Percentiles rank a stretch among this genome's conserved stretches.
Evolutionary conservation across 1,140 invertebrate species (phyloP).

Genomic region (Drosophila ercepeae): DNA sequence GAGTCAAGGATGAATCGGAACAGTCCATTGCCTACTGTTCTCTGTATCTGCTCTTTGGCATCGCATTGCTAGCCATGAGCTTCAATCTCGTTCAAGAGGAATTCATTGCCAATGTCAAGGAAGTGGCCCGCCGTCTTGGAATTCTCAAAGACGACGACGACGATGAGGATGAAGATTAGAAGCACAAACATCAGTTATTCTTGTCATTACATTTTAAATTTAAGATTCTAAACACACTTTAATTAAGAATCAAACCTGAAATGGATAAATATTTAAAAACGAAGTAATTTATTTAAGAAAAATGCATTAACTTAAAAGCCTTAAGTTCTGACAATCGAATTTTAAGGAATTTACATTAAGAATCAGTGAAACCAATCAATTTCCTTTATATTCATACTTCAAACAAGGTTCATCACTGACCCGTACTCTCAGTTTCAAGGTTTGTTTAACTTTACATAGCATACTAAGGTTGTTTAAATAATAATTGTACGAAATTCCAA

Average conservation of each 20-base stretch:
- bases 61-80: slow-evolving; percentile 98
- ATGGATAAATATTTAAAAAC: not conserved
- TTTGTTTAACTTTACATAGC: slow-evolving; percentile 31
- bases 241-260: not conserved
- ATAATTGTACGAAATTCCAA: slow-evolving; percentile 44
- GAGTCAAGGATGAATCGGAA: slow-evolving; percentile 88
- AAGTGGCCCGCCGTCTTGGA: slow-evolving; percentile 91
- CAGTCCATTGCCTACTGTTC: slow-evolving; percentile 95
- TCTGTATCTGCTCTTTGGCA: slow-evolving; percentile 96
- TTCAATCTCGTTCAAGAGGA: slow-evolving; percentile 98
- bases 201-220: not conserved
- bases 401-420: not conserved
- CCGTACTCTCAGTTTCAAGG: not conserved
- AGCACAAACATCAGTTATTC: not conserved
- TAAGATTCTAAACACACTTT: not conserved
- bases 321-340: too few relatives aligned
- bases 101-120: slow-evolving; percentile 93
- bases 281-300: not conserved
- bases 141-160: slow-evolving; percentile 92
- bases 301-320: not conserved
- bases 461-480: slow-evolving; percentile 50
- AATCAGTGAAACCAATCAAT: not conserved
- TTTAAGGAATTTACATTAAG: not conserved
- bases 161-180: slow-evolving; percentile 76
- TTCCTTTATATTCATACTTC: not conserved